Conservation (phyloP, 92 coral and sea anemone genomes). For the Pocillopora grandis region DNA sequence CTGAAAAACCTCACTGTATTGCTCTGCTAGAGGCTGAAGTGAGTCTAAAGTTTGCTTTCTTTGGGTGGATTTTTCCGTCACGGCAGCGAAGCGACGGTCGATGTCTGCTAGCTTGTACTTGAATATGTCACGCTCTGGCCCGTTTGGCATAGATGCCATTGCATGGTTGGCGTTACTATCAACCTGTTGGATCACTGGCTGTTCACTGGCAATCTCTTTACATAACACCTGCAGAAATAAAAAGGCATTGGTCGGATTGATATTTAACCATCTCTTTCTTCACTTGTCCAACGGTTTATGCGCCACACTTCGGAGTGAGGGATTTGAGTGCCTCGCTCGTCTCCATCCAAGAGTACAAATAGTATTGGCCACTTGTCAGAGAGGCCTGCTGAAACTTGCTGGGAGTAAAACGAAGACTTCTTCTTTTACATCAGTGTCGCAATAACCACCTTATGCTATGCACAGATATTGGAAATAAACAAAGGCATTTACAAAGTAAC, state of each 20-base stretch:
- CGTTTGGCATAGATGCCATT: constrained; percentile 72
- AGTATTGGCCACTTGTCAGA: too few relatives aligned
- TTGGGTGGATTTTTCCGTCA: constrained; percentile 73
- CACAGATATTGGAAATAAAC: background rate
- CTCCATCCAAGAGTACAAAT: too few relatives aligned
- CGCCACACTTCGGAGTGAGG: too few relatives aligned
- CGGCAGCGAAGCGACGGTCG: constrained; percentile 66
- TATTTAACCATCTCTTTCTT: too few relatives aligned
- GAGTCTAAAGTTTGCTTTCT: constrained; percentile 78
- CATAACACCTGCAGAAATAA: constrained; percentile 32
- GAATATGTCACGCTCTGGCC: constrained; percentile 87
- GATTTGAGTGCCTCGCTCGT: too few relatives aligned
- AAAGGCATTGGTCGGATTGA: background rate
- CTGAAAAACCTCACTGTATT: constrained; percentile 76
- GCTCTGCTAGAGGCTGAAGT: constrained; percentile 79
- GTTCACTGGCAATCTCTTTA: constrained; percentile 70
- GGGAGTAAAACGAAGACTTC: too few relatives aligned
- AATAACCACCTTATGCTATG: background rate
- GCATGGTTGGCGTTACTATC: constrained; percentile 69
- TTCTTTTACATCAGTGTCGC: too few relatives aligned
- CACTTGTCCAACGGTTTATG: too few relatives aligned
- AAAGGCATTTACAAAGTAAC: background rate
- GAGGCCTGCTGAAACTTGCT: too few relatives aligned
- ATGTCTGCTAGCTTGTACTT: constrained; percentile 82
- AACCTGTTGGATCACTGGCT: constrained; percentile 82